Evolutionary conservation across 2,797 vertebrate species (phyloP).

Genomic region (Macropus fuliginosus): DNA sequence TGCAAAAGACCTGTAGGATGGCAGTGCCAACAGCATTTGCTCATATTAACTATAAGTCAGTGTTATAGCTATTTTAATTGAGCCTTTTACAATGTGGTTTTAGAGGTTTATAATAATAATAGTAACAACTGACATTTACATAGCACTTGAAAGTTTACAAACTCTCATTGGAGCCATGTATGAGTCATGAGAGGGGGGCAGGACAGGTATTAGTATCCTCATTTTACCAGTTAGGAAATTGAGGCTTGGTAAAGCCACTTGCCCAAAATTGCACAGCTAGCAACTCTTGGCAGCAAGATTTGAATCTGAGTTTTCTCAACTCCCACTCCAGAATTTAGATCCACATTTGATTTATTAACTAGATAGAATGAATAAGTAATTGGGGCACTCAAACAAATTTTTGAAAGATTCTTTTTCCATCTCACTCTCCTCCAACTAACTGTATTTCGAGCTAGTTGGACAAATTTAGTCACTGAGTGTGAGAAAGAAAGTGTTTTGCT

Average conservation of each 20-base stretch:
- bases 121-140: background rate
- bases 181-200: background rate
- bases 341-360: background rate
- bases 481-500: background rate
- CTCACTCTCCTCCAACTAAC: background rate
- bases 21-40: slow-evolving; percentile 11
- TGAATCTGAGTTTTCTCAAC: background rate
- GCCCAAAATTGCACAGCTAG: background rate
- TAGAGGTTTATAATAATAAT: background rate
- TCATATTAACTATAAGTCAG: slow-evolving; percentile 16
- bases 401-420: background rate
- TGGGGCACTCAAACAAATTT: background rate
- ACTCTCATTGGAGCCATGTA: background rate
- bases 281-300: background rate
- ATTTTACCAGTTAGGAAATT: background rate
- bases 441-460: background rate
- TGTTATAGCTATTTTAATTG: background rate
- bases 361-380: background rate
- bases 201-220: background rate
- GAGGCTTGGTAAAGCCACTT: background rate
- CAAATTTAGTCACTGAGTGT: slow-evolving; percentile 31
- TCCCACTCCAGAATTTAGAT: background rate
- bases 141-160: background rate
- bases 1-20: background rate
- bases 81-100: slow-evolving; percentile 29